Base-by-base conservation (phyloP, 2,888 invertebrate genomes). In the Brenthis daphne region DNA sequence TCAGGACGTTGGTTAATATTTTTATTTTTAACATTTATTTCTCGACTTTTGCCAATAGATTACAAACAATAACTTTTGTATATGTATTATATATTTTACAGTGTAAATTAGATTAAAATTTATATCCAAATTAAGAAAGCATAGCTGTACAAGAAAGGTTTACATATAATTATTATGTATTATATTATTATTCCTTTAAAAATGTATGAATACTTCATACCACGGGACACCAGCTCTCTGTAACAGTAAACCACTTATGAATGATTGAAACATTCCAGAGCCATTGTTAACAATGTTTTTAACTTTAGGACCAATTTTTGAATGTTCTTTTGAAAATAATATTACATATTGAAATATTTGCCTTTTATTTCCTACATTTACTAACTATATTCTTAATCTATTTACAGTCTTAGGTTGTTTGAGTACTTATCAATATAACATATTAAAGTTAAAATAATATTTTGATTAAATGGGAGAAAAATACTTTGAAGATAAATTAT, bases 241-340 rank as follows among this genome's bases (percentile, higher is more conserved):
- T 77, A 78, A 85, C 81, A 82, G 79, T 76, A 85, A 86, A 84
- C 82, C 82, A 84, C 83, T 84, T 85, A 81, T 84, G 86, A 85
- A 88, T 87, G 85, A 86, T 85, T 85, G 83, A 81, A 80, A 92
- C 92, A 92, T 92, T 92, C 92, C 92, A 92, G 90, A 90, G 88
- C 90, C 89, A 92, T 92, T 92, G 92, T 92, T 92, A 91, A 90
- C 87, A 89, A 89, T 90, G 89, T 91, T 92, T 60, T 92, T 92
- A 92, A 90, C 82, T 88, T 92, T 92, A 92, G 92, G 92, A 92
- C 92, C 92, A 92, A 92, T 92, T 92, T 92, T 92, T 91, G 87
- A 92, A 90, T 85, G 89, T 92, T 92, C 90, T 92, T 92, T 92
- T 90, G 89, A 91, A 90, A 92, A 92, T 92, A 92, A 90, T 92